Base-by-base conservation (phyloP, 2,888 invertebrate genomes). In the Selenia dentaria region DNA sequence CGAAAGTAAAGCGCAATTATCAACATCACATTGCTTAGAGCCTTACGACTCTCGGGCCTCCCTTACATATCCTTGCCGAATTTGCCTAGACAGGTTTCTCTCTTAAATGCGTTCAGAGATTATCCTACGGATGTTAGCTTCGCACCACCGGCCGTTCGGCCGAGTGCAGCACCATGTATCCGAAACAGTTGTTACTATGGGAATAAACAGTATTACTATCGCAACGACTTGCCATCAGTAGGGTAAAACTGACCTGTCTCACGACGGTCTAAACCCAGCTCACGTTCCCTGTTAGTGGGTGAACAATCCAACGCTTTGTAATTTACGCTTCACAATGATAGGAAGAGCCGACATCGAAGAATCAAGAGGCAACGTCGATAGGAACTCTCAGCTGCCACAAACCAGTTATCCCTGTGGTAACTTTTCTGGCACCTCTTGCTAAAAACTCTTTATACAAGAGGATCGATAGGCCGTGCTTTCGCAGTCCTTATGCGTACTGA, bases 321-420 rank as follows among this genome's bases (percentile, higher is more conserved):
- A 93, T 92, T 93, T 93, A 92, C 92, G 93, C 93, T 93, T 93
- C 93, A 86, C 92, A 93, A 94, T 93, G 93, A 93, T 93, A 94
- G 93, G 93, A 93, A 93, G 93, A 94, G 93, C 93, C 93, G 93
- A 94, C 92, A 93, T 93, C 93, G 93, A 94, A 92, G 90, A 92
- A 93, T 93, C 92, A 93, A 93, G 93, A 93, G 92, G 92, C 92
- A 84, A 92, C 92, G 92, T 93, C 92, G 92, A 92, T 93, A 91
- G 83, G 92, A 86, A 86, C 92, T 92, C 22, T 92, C 86, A 87
- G 91, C 91, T 88, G 92, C 92, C 92, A 92, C 92, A 92, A 92
- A 91, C 91, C 92, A 93, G 92, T 92, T 93, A 93, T 93, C 92
- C 93, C 93, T 92, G 92, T 93, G 92, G 93, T 92, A 93, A 22